Evolutionary conservation across 2,888 invertebrate species (phyloP).

Genomic region (Parnassius smintheus): DNA sequence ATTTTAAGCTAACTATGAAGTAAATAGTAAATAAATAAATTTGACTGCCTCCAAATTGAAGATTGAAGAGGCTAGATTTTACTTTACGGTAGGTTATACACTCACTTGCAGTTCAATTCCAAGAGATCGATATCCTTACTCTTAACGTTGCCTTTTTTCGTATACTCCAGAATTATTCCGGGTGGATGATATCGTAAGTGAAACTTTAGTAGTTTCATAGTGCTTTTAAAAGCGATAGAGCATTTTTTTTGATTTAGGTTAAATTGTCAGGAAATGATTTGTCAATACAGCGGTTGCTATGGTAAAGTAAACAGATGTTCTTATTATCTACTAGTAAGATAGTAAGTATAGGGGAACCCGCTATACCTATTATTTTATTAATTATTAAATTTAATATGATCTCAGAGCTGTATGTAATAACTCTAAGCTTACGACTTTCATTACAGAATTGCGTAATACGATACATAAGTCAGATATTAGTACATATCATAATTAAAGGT

Average conservation of each 20-base stretch:
- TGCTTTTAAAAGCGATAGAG: conserved; percentile 24
- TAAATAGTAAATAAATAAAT: too few species aligned
- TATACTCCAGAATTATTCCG: conserved; percentile 84
- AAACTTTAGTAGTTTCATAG: conserved; percentile 85
- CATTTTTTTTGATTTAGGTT: conserved; percentile 7
- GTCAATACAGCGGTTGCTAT: conserved; percentile 63
- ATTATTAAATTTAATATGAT: too few species aligned
- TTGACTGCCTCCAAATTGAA: too few species aligned
- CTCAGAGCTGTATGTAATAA: too few species aligned
- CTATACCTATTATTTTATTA: too few species aligned
- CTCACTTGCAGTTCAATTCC: conserved; percentile 83
- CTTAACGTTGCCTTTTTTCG: conserved; percentile 77
- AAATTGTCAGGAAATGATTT: conserved; percentile 43
- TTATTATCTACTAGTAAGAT: not conserved
- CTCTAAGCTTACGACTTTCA: too few species aligned
- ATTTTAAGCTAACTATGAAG: too few species aligned
- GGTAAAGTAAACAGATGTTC: conserved; percentile 32
- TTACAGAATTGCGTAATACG: too few species aligned
- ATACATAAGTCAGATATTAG: too few species aligned
- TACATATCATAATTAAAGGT: too few species aligned
- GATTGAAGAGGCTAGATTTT: too few species aligned
- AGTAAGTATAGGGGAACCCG: too few species aligned
- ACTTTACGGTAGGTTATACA: not conserved
- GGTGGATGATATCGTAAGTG: conserved; percentile 87
- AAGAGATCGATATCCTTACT: conserved; percentile 85